A percentile compares a stretch with the other conserved stretches of the same genome.
Conservation (phyloP, 2,113 vertebrate species). For the Rutilus rutilus region DNA sequence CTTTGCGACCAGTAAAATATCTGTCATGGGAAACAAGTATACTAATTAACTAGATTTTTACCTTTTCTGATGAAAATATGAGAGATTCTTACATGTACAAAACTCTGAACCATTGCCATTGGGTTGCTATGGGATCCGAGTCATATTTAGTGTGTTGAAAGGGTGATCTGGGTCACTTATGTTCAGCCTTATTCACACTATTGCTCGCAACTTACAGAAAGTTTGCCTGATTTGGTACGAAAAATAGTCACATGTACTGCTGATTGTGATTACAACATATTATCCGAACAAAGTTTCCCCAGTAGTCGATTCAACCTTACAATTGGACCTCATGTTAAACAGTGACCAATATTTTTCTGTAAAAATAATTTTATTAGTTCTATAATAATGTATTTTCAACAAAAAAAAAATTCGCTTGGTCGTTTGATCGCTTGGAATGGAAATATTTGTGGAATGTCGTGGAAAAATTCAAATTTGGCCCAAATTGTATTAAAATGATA, state of each 20-base stretch:
- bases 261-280: no score
- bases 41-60: background rate
- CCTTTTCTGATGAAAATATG: background rate
- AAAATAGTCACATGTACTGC: background rate
- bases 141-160: background rate
- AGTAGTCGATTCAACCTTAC: background rate
- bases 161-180: background rate
- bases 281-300: background rate
- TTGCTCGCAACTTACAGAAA: background rate
- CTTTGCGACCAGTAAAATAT: background rate
- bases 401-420: no score
- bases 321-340: background rate
- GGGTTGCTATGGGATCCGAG: background rate
- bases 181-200: background rate
- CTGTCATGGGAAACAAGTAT: slow-evolving; percentile 13
- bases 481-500: no score
- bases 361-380: background rate
- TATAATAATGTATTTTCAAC: background rate
- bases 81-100: background rate
- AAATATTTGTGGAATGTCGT: no score
- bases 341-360: background rate
- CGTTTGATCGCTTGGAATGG: no score
- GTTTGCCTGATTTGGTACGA: background rate
- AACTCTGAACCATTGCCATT: background rate
- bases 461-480: no score